A percentile compares a stretch with the other conserved stretches of the same genome.
Evolutionary conservation across 1,140 invertebrate genomes (phyloP).

Genomic region (Zaprionus taronus): DNA sequence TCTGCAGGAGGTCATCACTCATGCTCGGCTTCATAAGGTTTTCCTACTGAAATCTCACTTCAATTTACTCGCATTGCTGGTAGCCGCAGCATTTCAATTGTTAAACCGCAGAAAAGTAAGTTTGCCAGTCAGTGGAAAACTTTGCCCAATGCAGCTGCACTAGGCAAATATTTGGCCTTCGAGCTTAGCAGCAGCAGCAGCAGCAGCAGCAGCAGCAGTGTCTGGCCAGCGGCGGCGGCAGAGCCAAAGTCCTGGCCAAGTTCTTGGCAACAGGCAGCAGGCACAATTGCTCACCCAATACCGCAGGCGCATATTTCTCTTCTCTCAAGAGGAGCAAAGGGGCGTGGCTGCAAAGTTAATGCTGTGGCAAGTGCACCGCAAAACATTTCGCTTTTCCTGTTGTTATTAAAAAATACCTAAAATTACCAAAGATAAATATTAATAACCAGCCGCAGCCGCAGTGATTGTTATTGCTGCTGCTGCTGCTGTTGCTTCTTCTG

Average conservation of each 20-base stretch:
- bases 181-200: conserved; percentile 56
- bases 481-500: conserved; percentile 32
- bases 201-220: conserved; percentile 37
- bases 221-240: conserved; percentile 36
- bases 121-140: conserved; percentile 58
- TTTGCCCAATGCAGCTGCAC: conserved; percentile 60
- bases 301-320: conserved; percentile 51
- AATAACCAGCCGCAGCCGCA: conserved; percentile 75
- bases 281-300: conserved; percentile 17
- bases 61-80: conserved; percentile 21
- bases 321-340: neutral
- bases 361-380: conserved; percentile 59
- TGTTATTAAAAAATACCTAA: conserved; percentile 83
- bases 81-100: conserved; percentile 59
- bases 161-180: conserved; percentile 76
- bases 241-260: conserved; percentile 45
- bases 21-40: conserved; percentile 1
- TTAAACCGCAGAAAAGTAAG: conserved; percentile 66
- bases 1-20: conserved; percentile 18
- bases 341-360: conserved; percentile 57
- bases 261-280: conserved; percentile 20
- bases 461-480: conserved; percentile 42
- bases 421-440: conserved; percentile 83
- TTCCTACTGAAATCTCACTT: conserved; percentile 6
- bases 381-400: conserved; percentile 70